Base-by-base conservation (phyloP, 2,113 vertebrate species). In the Myotis brandtii region DNA sequence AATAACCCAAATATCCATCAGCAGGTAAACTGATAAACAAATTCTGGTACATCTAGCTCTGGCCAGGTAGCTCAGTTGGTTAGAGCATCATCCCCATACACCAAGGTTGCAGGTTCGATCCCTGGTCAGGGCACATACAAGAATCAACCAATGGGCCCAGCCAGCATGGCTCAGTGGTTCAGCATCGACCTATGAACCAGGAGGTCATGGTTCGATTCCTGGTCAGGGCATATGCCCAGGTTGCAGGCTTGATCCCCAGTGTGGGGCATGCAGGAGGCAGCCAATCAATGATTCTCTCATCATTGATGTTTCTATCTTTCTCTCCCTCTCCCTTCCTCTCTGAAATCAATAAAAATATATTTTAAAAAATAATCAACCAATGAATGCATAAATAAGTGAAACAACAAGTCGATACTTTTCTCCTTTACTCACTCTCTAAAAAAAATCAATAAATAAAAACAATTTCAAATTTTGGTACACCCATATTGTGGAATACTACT, bases 401-500 rank as follows among this genome's bases (percentile, higher is more conserved):
- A n/a, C 25, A 30, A 64, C 6, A 66, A 66, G 14, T 66, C 6
- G 13, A 66, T 66, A 66, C 30, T 66, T 32, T 32, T 66, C 30
- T 66, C 30, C 14, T 66, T 14, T 32, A 16, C 13, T 66, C 64
- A 32, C 64, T 66, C 64, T 66, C 27, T 32, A 66, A 66, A 66
- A 66, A 66, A 66, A 66, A 66, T 66, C 62, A 66, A 66, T n/a
- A 14, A 64, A 64, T 64, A 64, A 64, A 32, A 32, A 30, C 56
- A 59, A 59, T 64, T 32, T 66, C 52, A 87, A 75, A 96, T 90
- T 77, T 76, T 89, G 40, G 37, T 50, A 87, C 66, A 86, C 72
- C 23, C 18, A 86, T 76, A 82, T 90, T 14, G 27, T 40, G 43
- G 81, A 92, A 80, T 66, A 80, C 13, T 64, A 87, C 17, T 70